These are phyloP conservation scores for Orchestes rusci DNA, from an alignment of 2,888 invertebrate genomes.

Conservation along the genomic window DNA sequence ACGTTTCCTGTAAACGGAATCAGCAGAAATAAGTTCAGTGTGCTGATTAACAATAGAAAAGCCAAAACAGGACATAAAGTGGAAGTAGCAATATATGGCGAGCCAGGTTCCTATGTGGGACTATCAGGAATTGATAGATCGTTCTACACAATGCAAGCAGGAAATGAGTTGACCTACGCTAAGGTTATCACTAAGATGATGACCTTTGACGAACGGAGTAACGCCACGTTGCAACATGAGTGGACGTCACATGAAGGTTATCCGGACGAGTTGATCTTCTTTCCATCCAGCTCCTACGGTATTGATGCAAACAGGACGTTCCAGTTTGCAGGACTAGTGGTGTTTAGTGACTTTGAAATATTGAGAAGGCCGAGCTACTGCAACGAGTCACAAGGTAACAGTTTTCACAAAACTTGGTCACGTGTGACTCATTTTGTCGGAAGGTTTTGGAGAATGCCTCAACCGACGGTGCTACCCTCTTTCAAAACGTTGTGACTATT, in stretches of 20 bases:
- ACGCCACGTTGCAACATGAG: conserved; percentile 73
- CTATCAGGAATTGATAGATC: conserved; percentile 84
- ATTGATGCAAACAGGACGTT: conserved; percentile 93
- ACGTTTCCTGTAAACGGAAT: conserved; percentile 97
- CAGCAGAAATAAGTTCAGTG: conserved; percentile 72
- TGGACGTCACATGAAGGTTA: conserved; percentile 80
- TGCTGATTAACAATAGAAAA: conserved; percentile 21
- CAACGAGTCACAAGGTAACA: conserved; percentile 51
- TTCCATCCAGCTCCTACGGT: conserved; percentile 84
- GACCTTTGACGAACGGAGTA: conserved; percentile 76
- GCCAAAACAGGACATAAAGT: conserved; percentile 79
- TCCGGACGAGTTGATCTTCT: conserved; percentile 78
- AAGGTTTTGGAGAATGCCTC: conserved; percentile 73
- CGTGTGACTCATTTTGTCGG: background rate
- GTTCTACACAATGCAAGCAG: conserved; percentile 89
- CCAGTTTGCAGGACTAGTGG: conserved; percentile 79
- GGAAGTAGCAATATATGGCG: conserved; percentile 88
- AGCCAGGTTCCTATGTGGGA: conserved; percentile 91
- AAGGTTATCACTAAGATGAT: conserved; percentile 84
- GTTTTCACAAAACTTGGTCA: background rate
- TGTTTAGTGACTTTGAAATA: conserved; percentile 83
- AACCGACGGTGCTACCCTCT: conserved; percentile 69
- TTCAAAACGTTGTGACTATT: conserved; percentile 67
- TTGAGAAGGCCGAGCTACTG: conserved; percentile 62
- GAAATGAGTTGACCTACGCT: conserved; percentile 82